phyloP scores from a whole-genome alignment of 2,888 invertebrate genomes.

The Epistrophe eligans region DNA sequence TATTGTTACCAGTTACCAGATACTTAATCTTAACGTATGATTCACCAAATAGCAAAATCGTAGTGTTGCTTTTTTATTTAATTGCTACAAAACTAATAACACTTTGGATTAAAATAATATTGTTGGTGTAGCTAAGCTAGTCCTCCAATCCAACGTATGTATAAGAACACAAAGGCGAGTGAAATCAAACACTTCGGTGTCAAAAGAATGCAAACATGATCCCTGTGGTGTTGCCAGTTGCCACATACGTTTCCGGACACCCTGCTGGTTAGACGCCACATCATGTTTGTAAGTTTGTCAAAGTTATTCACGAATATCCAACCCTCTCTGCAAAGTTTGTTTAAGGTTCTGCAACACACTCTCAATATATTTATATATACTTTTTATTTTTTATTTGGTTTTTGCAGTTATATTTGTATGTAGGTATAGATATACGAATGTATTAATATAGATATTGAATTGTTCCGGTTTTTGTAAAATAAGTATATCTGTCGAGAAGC shows the following conservation, averaged over 20 bases:
- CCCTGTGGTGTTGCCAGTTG: conserved; percentile 74
- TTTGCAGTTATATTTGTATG: background rate
- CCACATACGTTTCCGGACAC: conserved; percentile 71
- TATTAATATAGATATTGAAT: background rate
- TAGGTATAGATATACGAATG: background rate
- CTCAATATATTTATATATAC: background rate
- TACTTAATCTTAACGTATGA: no score
- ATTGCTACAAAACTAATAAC: background rate
- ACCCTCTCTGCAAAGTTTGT: conserved; percentile 50
- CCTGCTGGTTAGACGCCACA: conserved; percentile 70
- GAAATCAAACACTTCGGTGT: conserved; percentile 71
- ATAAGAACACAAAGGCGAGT: conserved; percentile 44
- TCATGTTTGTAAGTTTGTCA: conserved; percentile 49
- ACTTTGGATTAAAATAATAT: background rate
- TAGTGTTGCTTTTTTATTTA: background rate
- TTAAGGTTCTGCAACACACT: conserved; percentile 5
- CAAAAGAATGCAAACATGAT: conserved; percentile 69
- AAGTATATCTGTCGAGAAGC: background rate
- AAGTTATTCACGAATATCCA: conserved; percentile 37
- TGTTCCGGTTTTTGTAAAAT: background rate
- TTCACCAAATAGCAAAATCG: background rate
- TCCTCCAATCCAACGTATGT: background rate
- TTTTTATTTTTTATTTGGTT: background rate
- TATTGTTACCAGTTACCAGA: no score
- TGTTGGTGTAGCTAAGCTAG: background rate